phyloP scores from a whole-genome alignment of 2,113 vertebrate genomes.

The Gallinago paraguaiae region DNA sequence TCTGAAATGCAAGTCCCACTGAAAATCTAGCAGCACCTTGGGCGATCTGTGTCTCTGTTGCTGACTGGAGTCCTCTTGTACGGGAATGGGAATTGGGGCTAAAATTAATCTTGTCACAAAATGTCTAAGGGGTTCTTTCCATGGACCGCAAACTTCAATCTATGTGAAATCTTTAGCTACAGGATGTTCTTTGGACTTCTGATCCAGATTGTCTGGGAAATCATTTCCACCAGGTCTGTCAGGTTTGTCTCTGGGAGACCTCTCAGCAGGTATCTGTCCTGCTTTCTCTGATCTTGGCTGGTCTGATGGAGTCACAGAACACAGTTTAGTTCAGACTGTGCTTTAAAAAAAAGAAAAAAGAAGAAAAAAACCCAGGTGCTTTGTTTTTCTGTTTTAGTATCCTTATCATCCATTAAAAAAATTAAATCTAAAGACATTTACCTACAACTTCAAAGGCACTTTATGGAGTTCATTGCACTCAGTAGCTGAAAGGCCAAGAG shows the following conservation, averaged over 20 bases:
- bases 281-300: not conserved
- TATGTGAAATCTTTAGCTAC: not conserved
- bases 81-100: not conserved
- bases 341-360: not conserved
- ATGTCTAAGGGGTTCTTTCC: not conserved
- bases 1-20: not conserved
- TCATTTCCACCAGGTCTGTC: rapidly evolving
- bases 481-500: not conserved
- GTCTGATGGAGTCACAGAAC: not conserved
- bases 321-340: not conserved
- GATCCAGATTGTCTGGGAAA: not conserved
- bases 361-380: rapidly evolving
- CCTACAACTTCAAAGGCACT: not conserved
- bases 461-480: not conserved
- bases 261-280: not conserved
- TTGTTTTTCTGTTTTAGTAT: not conserved
- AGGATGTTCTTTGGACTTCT: not conserved
- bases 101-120: not conserved
- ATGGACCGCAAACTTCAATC: not conserved
- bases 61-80: not conserved
- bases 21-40: not conserved
- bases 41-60: not conserved
- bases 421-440: not conserved
- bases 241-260: not conserved
- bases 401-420: not conserved